Evolutionary conservation across 2,888 invertebrate species (phyloP).

Genomic region (Lasioglossum malachurum): DNA sequence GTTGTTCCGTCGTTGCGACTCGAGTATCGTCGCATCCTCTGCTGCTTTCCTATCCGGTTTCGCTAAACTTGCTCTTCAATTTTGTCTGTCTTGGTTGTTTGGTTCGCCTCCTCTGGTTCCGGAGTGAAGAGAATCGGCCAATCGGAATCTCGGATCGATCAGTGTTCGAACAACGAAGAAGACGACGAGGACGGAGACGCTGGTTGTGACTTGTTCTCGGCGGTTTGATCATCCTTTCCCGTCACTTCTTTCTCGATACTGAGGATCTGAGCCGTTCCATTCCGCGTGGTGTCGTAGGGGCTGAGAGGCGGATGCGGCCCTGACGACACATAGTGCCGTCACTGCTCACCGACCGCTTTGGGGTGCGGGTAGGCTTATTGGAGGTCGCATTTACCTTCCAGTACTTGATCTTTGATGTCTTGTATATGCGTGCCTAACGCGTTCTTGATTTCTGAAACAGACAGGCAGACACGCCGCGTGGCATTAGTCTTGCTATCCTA

Average conservation of each 20-base stretch:
- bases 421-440: slow-evolving; percentile 98
- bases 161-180: slow-evolving; percentile 27
- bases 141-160: slow-evolving; percentile 47
- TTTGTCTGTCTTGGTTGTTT: background rate
- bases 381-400: slow-evolving; percentile 98
- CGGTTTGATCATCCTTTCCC: slow-evolving; percentile 47
- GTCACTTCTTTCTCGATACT: slow-evolving; percentile 51
- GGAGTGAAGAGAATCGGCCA: slow-evolving; percentile 37
- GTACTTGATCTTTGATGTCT: slow-evolving; percentile 95
- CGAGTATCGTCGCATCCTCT: slow-evolving; percentile 16
- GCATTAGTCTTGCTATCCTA: background rate
- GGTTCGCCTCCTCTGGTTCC: slow-evolving; percentile 21
- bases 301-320: slow-evolving; percentile 75
- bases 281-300: slow-evolving; percentile 69
- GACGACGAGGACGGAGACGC: slow-evolving; percentile 35
- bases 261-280: slow-evolving; percentile 60
- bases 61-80: background rate
- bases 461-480: slow-evolving; percentile 6
- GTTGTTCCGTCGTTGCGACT: slow-evolving; percentile 28
- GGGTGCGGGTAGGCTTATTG: slow-evolving; percentile 89
- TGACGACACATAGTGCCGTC: slow-evolving; percentile 70
- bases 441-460: slow-evolving; percentile 96
- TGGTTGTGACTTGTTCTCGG: slow-evolving; percentile 26
- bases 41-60: background rate
- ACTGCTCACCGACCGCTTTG: slow-evolving; percentile 73